Percentiles rank a stretch among this genome's conserved stretches.
Evolutionary conservation across 1,140 invertebrate genomes (phyloP).

Genomic region (Yoshiicerus persimilis): DNA sequence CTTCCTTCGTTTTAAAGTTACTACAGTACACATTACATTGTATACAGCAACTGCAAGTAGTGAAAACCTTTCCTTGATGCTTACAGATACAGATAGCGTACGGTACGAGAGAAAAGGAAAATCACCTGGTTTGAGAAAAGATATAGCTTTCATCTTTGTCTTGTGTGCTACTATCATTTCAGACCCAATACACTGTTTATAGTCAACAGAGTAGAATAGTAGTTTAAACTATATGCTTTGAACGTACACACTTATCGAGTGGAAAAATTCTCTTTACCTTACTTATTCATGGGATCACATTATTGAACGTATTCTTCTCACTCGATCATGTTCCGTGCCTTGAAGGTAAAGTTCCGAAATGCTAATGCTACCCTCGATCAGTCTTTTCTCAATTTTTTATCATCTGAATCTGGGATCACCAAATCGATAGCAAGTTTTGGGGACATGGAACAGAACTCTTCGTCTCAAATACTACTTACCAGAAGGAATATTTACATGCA

Average conservation of each 20-base stretch:
- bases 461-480: background rate
- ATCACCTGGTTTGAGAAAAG: background rate
- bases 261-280: constrained; percentile 2
- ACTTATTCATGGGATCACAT: constrained; percentile 31
- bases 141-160: background rate
- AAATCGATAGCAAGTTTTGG: background rate
- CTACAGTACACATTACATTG: background rate
- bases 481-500: too few relatives aligned
- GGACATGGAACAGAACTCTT: background rate
- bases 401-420: background rate
- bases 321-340: constrained; percentile 27
- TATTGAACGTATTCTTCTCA: constrained; percentile 30
- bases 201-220: background rate
- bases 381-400: constrained; percentile 26
- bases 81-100: too few relatives aligned
- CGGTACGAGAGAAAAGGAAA: background rate
- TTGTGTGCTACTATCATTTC: background rate
- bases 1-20: background rate
- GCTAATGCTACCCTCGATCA: constrained; percentile 25
- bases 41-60: too few relatives aligned
- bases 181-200: background rate
- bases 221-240: background rate
- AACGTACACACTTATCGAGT: background rate
- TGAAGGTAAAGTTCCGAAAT: constrained; percentile 15
- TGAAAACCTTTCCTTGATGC: too few relatives aligned